phyloP scores from a whole-genome alignment of 2,888 invertebrate species.

The Caenorhabditis panamensis region DNA sequence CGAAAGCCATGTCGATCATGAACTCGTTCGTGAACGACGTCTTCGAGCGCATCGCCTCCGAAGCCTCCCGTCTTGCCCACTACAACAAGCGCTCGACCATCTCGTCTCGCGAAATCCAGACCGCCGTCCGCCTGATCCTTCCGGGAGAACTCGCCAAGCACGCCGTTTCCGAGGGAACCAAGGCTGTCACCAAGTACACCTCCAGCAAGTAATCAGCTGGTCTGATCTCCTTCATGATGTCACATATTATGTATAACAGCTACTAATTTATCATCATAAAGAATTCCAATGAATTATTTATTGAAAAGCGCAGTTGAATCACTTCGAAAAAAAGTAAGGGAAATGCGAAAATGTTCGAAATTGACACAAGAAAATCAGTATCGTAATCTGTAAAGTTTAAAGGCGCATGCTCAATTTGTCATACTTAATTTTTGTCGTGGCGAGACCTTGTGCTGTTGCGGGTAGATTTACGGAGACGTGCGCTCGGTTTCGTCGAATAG shows the following conservation, averaged over 20 bases:
- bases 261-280: not conserved
- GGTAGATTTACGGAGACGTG: not conserved
- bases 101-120: slow-evolving; percentile 87
- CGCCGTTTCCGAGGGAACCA: slow-evolving; percentile 65
- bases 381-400: not conserved
- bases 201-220: slow-evolving; percentile 47
- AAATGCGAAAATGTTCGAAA: too few species aligned
- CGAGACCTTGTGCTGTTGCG: not conserved
- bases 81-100: slow-evolving; percentile 86
- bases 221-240: slow-evolving; percentile 30
- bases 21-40: slow-evolving; percentile 88
- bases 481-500: not conserved
- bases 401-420: not conserved
- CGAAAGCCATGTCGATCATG: slow-evolving; percentile 87
- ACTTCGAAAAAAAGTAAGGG: too few species aligned
- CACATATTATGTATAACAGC: slow-evolving; percentile 3
- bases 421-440: not conserved
- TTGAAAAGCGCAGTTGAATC: too few species aligned
- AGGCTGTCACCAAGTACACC: slow-evolving; percentile 67
- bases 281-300: too few species aligned
- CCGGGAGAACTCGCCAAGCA: slow-evolving; percentile 69
- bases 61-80: slow-evolving; percentile 84
- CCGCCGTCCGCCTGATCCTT: slow-evolving; percentile 67
- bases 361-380: not conserved
- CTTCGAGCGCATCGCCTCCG: slow-evolving; percentile 86